Conservation (phyloP, 2,113 vertebrate species). For the Centropus unirufus region DNA sequence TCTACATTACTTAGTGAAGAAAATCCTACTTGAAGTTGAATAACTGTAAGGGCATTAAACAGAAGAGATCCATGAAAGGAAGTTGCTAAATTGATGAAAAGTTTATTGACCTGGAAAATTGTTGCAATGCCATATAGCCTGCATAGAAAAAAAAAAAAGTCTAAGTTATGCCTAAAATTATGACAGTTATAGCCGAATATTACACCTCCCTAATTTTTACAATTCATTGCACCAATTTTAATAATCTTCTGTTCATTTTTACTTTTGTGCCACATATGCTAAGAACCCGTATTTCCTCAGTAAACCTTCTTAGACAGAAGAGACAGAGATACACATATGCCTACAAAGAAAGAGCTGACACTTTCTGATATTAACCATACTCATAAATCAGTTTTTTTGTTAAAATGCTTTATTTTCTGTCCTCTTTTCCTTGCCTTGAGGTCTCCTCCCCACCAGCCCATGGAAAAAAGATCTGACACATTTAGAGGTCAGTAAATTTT, state of each 20-base stretch:
- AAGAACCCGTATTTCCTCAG: neutral
- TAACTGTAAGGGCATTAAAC: conserved; percentile 9
- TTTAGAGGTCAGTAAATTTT: neutral
- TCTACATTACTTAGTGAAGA: neutral
- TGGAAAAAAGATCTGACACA: neutral
- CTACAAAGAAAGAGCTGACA: neutral
- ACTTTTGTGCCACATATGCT: neutral
- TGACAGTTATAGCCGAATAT: neutral
- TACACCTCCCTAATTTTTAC: neutral
- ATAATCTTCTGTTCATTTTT: neutral
- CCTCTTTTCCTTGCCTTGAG: neutral
- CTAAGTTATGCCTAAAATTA: neutral
- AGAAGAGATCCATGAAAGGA: neutral
- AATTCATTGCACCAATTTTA: neutral
- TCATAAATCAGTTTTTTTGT: neutral
- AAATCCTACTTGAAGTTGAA: conserved; percentile 23
- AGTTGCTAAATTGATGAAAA: neutral
- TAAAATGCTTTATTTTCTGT: neutral
- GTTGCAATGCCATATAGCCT: neutral
- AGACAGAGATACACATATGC: neutral
- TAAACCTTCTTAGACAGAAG: neutral
- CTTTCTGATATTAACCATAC: neutral
- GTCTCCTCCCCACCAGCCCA: neutral
- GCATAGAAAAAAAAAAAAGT: no score
- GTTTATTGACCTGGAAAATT: conserved; percentile 42